Evolutionary conservation across 2,113 vertebrate genomes (phyloP).

Genomic region (Lepisosteus oculatus): DNA sequence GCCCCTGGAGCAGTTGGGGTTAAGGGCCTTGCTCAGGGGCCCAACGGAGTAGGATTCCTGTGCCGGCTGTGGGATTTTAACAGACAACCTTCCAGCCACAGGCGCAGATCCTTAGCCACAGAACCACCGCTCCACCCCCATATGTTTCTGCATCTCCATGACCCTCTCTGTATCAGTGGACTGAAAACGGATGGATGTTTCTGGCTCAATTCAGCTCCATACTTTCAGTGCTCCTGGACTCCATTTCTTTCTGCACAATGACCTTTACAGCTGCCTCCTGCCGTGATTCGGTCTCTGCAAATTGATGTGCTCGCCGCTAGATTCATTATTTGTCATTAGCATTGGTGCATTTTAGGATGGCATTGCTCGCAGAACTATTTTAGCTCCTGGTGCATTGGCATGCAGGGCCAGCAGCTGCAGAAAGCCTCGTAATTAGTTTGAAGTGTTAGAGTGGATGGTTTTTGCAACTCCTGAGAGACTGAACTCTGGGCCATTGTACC

Average conservation of each 20-base stretch:
- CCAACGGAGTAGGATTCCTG: too few relatives aligned
- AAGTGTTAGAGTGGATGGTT: background rate
- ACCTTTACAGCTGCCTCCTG: background rate
- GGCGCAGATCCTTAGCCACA: too few relatives aligned
- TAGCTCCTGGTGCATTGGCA: background rate
- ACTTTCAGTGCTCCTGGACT: background rate
- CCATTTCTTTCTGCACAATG: background rate
- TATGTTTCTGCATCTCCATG: too few relatives aligned
- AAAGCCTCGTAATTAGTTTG: background rate
- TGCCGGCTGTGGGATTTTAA: too few relatives aligned
- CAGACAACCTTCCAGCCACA: too few relatives aligned
- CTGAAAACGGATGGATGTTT: too few relatives aligned
- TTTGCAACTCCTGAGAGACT: background rate
- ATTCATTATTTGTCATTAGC: background rate
- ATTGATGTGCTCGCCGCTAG: background rate
- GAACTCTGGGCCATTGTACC: background rate
- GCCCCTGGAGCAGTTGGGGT: too few relatives aligned
- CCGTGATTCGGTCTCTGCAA: background rate
- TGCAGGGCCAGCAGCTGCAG: background rate
- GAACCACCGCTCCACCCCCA: too few relatives aligned
- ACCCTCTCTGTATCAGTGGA: too few relatives aligned
- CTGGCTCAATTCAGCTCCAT: too few relatives aligned
- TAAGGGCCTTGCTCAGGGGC: too few relatives aligned
- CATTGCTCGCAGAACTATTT: background rate
- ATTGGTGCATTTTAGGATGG: too few relatives aligned